Evolutionary conservation across 2,797 vertebrate genomes (phyloP), one percentile per base, ranked within the genome.

Genomic region (Coracias cyanogaster): DNA sequence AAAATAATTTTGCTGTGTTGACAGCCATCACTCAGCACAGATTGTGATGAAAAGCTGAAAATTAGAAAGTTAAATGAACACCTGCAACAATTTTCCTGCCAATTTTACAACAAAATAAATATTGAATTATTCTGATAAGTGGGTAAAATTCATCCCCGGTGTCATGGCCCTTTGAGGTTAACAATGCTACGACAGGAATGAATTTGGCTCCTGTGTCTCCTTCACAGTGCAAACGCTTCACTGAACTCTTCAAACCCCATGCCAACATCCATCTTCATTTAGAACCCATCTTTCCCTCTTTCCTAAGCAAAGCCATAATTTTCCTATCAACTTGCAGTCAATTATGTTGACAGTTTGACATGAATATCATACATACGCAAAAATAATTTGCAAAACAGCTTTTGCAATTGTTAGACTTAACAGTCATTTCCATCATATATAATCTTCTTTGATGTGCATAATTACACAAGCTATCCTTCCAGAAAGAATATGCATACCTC

Each of bases 21-120:
- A 98, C 96, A 97, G 92, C 81, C 86, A 82, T 97, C 97, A 97
- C 96, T 98, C 97, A 95, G 74, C 96, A 93, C 77, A 96, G 88
- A 89, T 14, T 76, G 57, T 78, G 92, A 97, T 93, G 94, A 96
- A 97, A 96, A 96, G 86, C 74, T 92, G 86, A 96, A 96, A 96
- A 97, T 94, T 91, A 90, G 84, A 95, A 96, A 93, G 84, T 94
- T 96, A 95, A 96, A 95, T 84, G 96, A 96, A 95, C 96, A 97
- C 96, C 97, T 97, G 96, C 85, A 95, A 89, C 37, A 81, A 93
- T 91, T 92, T 94, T 92, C 90, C 88, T 94, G 96, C 90, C 95
- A 96, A 88, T 96, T 96, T 93, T 93, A 91, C 89, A 95, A 72
- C 83, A 94, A 97, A 96, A 96, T 95, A 97, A 97, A 93, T 96